These are phyloP conservation scores for Sebastes itinus DNA, from an alignment of 2,797 vertebrate genomes.

Conservation along the genomic window DNA sequence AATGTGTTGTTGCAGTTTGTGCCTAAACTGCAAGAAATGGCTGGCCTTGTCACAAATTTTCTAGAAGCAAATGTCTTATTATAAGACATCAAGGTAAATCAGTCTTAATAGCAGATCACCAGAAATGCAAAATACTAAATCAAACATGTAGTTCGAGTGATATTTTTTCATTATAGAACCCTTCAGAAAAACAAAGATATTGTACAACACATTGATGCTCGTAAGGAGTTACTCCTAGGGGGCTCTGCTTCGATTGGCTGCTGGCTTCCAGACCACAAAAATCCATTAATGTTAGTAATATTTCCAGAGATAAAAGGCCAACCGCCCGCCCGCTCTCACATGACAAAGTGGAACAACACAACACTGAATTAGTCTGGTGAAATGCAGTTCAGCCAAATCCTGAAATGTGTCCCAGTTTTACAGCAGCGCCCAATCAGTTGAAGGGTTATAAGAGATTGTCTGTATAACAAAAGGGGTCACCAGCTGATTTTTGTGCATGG, in stretches of 20 bases:
- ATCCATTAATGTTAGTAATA: slow-evolving; percentile 43
- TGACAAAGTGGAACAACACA: slow-evolving; percentile 18
- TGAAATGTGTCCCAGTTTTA: slow-evolving; percentile 14
- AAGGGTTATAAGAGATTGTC: neutral
- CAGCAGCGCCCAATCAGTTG: neutral
- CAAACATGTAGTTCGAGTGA: neutral
- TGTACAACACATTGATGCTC: neutral
- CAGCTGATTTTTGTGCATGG: neutral
- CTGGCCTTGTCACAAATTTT: neutral
- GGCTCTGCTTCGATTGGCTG: slow-evolving; percentile 17
- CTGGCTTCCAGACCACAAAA: slow-evolving; percentile 12
- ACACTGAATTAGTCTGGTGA: slow-evolving; percentile 29
- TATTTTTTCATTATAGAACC: neutral
- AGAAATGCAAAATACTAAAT: neutral
- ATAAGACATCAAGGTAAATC: neutral
- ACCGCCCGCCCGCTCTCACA: neutral
- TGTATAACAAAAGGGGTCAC: slow-evolving; percentile 6
- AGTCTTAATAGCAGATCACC: neutral
- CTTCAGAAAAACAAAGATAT: neutral
- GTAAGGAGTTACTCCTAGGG: neutral
- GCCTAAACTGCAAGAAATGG: neutral
- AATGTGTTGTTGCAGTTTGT: neutral
- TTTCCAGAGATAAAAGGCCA: slow-evolving; percentile 20
- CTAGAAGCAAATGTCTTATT: neutral
- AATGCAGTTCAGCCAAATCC: slow-evolving; percentile 10